Conservation (phyloP, 2,797 vertebrate species). For the Natrix natrix region DNA sequence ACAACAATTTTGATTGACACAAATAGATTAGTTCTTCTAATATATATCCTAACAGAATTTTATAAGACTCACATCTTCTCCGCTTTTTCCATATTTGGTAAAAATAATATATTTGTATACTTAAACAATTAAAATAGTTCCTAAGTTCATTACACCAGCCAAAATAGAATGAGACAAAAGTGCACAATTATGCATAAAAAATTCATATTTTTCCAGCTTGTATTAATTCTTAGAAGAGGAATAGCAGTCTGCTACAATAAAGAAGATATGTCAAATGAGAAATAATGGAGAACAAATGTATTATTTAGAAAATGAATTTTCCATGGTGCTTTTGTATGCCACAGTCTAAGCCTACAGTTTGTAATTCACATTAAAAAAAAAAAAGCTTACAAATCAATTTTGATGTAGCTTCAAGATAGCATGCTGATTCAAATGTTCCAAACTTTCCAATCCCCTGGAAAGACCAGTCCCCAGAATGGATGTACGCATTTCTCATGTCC, state of each 20-base stretch:
- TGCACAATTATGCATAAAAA: constrained; percentile 26
- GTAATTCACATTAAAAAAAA: background rate
- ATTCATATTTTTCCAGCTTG: constrained; percentile 43
- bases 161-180: constrained; percentile 38
- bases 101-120: constrained; percentile 52
- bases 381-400: constrained; percentile 39
- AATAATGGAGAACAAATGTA: constrained; percentile 45
- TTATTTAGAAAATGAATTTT: constrained; percentile 45
- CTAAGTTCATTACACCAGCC: constrained; percentile 42
- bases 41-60: constrained; percentile 57
- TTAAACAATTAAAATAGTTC: constrained; percentile 54
- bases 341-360: constrained; percentile 24
- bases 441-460: constrained; percentile 22
- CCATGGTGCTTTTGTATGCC: constrained; percentile 39
- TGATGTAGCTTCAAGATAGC: constrained; percentile 51
- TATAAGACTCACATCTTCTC: constrained; percentile 60
- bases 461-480: constrained; percentile 44
- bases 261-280: constrained; percentile 10
- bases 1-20: constrained; percentile 38
- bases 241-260: constrained; percentile 46
- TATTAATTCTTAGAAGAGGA: constrained; percentile 52
- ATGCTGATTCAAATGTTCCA: constrained; percentile 51
- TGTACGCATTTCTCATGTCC: constrained; percentile 39
- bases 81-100: constrained; percentile 53
- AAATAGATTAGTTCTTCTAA: constrained; percentile 48